Base-by-base conservation (phyloP, 1,140 invertebrate species). In the Eulimnadia texana region DNA sequence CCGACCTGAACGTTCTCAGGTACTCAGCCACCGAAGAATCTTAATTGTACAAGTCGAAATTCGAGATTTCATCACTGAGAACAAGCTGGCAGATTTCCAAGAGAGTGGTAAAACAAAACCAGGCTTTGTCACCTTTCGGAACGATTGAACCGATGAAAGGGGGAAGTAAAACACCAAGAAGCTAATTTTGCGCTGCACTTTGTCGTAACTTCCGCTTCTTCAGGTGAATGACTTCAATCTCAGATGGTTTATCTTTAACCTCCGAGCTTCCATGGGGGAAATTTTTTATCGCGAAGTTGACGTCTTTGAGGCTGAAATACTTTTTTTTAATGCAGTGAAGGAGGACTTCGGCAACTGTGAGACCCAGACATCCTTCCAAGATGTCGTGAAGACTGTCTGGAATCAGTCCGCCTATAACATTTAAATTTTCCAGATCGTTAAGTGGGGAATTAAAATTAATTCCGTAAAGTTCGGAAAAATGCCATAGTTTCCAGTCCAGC, bases 291-390 rank as follows among this genome's bases (percentile, higher is more conserved):
- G 27, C 10, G 28, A 25, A 23, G 52, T 62, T 62, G 10, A 62
- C 19, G 16, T 58, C 13, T 23, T 62, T 20, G 19, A 62, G 24
- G 13, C 27, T 62, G 25, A 62, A 19, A 47, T 28, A 57, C 29
- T 50, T 62, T 47, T 23, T 24, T 29, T 19, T 22, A 29, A 47
- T 56, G 22, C 13, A 22, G 24, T 57, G 33, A 19, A 62, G 42
- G 20, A 62, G 27, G 19, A 62, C n/a, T 47, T 62, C 53, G 20
- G 25, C 33, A 20, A 56, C 53, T 23, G 50, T 61, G 28, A n/a
- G 22, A 27, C 23, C 22, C 28, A 16, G 25, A 59, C 61, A 61
- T 62, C 54, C 61, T 59, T 59, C n/a, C n/a, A n/a, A n/a, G n/a
- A n/a, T n/a, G n/a, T n/a, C n/a, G n/a, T n/a, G n/a, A n/a, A n/a